Evolutionary conservation across 2,888 invertebrate species (phyloP).

Genomic region (Proisotoma minuta): DNA sequence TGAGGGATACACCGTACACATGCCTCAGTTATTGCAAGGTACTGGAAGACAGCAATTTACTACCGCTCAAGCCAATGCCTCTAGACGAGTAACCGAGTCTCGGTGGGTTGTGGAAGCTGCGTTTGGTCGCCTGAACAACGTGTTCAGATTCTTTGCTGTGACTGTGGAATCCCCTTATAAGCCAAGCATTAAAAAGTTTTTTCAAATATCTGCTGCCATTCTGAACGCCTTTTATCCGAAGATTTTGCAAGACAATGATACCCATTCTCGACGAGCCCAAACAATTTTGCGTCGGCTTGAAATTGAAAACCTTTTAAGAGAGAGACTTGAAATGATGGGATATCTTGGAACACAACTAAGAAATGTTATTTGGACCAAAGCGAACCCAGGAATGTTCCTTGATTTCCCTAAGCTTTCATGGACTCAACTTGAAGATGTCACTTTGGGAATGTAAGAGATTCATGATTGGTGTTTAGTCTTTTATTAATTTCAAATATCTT

Average conservation of each 20-base stretch:
- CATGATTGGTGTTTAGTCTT: no score
- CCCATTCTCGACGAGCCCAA: background rate
- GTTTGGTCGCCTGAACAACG: background rate
- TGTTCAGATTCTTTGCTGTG: background rate
- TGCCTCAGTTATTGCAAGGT: background rate
- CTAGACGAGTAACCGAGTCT: background rate
- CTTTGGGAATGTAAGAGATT: no score
- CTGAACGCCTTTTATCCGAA: background rate
- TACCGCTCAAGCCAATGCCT: background rate
- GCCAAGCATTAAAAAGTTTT: background rate
- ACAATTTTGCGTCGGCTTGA: background rate
- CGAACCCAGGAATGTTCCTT: no score
- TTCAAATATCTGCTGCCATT: background rate
- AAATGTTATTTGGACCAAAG: no score
- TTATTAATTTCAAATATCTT: no score
- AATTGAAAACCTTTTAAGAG: no score
- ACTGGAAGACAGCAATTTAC: background rate
- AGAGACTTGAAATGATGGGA: no score
- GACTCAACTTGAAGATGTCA: no score
- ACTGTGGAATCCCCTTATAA: background rate
- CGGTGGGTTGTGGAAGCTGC: background rate
- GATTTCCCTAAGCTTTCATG: no score
- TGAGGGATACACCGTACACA: background rate
- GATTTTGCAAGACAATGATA: background rate
- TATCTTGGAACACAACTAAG: no score